phyloP scores from a whole-genome alignment of 2,888 invertebrate genomes.

The Pachymerium ferrugineum region DNA sequence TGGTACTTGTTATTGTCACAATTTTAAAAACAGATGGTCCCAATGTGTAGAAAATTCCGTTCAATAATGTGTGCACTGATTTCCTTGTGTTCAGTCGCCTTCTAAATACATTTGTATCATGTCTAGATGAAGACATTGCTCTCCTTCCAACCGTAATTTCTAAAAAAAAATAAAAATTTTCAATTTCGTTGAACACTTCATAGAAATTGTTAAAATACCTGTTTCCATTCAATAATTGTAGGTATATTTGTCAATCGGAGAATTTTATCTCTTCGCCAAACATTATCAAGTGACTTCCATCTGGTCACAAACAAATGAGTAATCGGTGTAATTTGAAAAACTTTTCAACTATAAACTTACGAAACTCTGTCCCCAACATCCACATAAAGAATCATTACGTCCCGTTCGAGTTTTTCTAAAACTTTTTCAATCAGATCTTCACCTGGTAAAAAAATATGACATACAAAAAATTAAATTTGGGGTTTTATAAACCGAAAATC shows the following conservation, averaged over 20 bases:
- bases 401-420: constrained; percentile 56
- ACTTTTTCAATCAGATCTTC: constrained; percentile 68
- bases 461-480: constrained; percentile 36
- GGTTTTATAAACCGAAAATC: constrained; percentile 36
- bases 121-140: constrained; percentile 65
- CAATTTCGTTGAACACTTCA: background rate
- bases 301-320: constrained; percentile 48
- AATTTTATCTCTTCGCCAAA: constrained; percentile 69
- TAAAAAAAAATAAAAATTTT: constrained; percentile 49
- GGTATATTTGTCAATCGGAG: constrained; percentile 72
- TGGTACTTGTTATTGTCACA: background rate
- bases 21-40: background rate
- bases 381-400: constrained; percentile 65
- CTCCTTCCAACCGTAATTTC: constrained; percentile 66
- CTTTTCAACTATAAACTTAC: constrained; percentile 55
- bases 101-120: constrained; percentile 73
- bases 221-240: constrained; percentile 73
- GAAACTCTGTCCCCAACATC: constrained; percentile 69
- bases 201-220: background rate
- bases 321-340: too few species aligned
- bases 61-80: too few species aligned
- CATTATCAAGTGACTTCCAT: constrained; percentile 76
- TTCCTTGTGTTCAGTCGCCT: too few species aligned
- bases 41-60: too few species aligned
- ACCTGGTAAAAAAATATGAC: constrained; percentile 55